A percentile compares a stretch with the other conserved stretches of the same genome.
These are phyloP conservation scores for Hydrozoanthus gracilis DNA, from an alignment of 92 coral and sea anemone genomes.

Conservation along the genomic window DNA sequence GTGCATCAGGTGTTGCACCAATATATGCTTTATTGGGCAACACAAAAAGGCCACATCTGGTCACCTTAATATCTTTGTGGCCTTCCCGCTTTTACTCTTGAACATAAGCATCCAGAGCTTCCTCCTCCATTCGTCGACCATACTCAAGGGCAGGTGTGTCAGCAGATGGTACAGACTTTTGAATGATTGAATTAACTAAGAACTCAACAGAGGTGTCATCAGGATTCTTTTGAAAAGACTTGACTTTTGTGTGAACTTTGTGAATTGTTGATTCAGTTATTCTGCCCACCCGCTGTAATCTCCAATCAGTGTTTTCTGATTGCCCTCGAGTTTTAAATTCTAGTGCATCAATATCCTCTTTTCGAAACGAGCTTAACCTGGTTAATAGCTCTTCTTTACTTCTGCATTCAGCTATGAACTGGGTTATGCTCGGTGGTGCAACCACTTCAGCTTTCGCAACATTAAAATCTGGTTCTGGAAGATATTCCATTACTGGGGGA, in stretches of 20 bases:
- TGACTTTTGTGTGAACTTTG: conserved; percentile 61
- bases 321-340: conserved; percentile 55
- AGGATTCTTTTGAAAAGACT: conserved; percentile 36
- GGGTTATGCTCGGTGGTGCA: conserved; percentile 60
- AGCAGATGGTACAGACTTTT: conserved; percentile 21
- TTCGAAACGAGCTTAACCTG: conserved; percentile 40
- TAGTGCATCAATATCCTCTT: conserved; percentile 46
- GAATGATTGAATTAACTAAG: conserved; percentile 44
- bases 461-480: conserved; percentile 72
- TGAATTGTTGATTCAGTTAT: conserved; percentile 68
- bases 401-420: conserved; percentile 49
- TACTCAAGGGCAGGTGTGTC: conserved; percentile 52
- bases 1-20: conserved; percentile 25
- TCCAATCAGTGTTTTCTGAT: conserved; percentile 56
- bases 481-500: conserved; percentile 48
- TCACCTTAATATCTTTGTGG: conserved; percentile 55
- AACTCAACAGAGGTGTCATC: conserved; percentile 43
- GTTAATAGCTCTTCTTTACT: conserved; percentile 57
- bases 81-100: conserved; percentile 48
- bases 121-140: no score
- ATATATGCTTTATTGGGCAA: conserved; percentile 34
- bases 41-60: conserved; percentile 49
- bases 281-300: conserved; percentile 62
- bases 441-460: conserved; percentile 58
- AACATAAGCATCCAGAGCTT: conserved; percentile 46